Base-by-base conservation (phyloP, 2,797 vertebrate genomes). In the Ceryle rudis region DNA sequence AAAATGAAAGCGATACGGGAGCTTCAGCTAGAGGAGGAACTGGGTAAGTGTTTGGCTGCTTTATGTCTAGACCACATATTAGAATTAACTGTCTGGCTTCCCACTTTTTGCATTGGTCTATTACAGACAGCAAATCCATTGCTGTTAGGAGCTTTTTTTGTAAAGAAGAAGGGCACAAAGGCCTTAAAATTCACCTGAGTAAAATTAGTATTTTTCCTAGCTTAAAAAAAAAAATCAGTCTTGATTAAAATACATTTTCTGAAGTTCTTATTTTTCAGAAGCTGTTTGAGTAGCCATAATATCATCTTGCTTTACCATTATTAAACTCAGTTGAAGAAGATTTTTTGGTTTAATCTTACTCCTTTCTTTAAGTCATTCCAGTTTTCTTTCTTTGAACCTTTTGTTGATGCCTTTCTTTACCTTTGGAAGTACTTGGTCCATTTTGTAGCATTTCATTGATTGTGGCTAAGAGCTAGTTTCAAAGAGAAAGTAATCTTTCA, bases 1-100 rank as follows among this genome's bases (percentile, higher is more conserved):
- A 99, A 99, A 94, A 98, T 97, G 97, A 99, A 98, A 91, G 99
- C 99, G 14, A 97, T 99, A 72, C 97, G 98, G 79, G 98, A 99
- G 95, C 98, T 99, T 95, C 98, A 98, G 89, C 95, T 98, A 49
- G 92, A 97, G 33, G 92, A 97, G 46, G 96, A 98, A 35, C 89
- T 97, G 75, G 98, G 98, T 98, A 81, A 97, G 92, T 35, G 33
- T 86, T 71, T 52, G 44, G 14, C 20, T 70, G 39, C 55, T 85
- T 69, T 74, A 21, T 23, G 54, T 69, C 37, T 31, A 52, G 39
- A 1, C 20, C 33, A 67, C 26, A 1, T 14, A 23, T n/a, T 61
- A 21, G 8, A 31, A 4, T 64, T 86, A 39, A 13, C 22, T 80
- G 60, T 5, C 8, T 65, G 29, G 10, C 89, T 98, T 95, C 95